These are phyloP conservation scores for Hafferia zeledoni DNA, from an alignment of 2,797 vertebrate genomes.

Conservation along the genomic window DNA sequence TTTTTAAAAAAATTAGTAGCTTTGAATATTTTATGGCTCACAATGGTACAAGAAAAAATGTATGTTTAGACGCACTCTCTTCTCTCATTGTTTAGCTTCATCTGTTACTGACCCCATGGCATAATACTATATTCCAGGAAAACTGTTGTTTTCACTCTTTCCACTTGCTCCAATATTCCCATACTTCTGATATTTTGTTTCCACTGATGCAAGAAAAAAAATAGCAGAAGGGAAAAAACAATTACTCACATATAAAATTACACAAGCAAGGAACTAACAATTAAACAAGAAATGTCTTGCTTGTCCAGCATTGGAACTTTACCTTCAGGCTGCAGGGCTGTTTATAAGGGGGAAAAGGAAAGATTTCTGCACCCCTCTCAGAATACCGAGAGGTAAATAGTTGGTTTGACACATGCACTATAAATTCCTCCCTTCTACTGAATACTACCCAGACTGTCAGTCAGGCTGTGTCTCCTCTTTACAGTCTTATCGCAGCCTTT, in stretches of 20 bases:
- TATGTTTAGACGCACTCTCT: neutral
- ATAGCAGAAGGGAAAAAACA: neutral
- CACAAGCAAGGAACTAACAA: conserved; percentile 20
- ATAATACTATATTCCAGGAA: conserved; percentile 45
- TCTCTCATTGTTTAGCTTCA: conserved; percentile 13
- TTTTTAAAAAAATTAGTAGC: neutral
- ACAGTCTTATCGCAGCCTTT: neutral
- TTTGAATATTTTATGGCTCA: neutral
- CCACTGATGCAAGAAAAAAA: conserved; percentile 33
- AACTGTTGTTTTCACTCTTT: conserved; percentile 44
- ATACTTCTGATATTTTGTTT: conserved; percentile 59
- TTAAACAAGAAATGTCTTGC: neutral
- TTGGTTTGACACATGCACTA: neutral
- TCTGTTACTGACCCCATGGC: neutral
- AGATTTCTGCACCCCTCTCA: neutral
- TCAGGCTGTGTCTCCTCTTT: neutral
- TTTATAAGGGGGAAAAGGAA: neutral
- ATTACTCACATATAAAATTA: conserved; percentile 64
- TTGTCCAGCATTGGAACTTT: neutral
- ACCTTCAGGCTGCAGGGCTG: neutral
- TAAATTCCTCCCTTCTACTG: neutral
- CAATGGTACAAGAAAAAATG: neutral
- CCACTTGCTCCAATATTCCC: conserved; percentile 25
- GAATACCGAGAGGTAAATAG: neutral
- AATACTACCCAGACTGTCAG: neutral